phyloP scores from a whole-genome alignment of 2,888 invertebrate species.

The Tupiocoris notatus region DNA sequence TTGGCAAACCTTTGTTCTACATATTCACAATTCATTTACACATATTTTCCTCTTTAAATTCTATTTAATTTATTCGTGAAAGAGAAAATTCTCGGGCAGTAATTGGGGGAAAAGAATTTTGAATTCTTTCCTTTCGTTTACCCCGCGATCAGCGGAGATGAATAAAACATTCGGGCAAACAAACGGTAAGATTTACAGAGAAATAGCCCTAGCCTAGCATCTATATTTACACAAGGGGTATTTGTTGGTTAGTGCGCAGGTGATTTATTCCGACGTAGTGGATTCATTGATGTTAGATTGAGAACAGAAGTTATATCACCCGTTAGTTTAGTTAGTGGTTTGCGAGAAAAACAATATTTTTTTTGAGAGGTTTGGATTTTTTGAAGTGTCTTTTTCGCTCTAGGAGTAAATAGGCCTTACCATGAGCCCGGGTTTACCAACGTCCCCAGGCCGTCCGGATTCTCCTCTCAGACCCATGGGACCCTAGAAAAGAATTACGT shows the following conservation, averaged over 20 bases:
- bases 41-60: not conserved
- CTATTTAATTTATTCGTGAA: not conserved
- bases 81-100: not conserved
- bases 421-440: constrained; percentile 73
- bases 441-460: constrained; percentile 67
- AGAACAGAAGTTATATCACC: constrained; percentile 34
- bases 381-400: constrained; percentile 31
- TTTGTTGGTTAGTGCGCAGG: constrained; percentile 29
- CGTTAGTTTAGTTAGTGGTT: constrained; percentile 39
- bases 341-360: constrained; percentile 4
- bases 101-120: too few species aligned
- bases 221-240: constrained; percentile 40
- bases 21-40: constrained; percentile 40
- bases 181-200: not conserved
- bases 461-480: constrained; percentile 79
- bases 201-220: constrained; percentile 39
- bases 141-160: too few species aligned
- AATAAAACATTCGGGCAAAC: not conserved
- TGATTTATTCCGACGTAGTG: constrained; percentile 12
- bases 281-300: constrained; percentile 20
- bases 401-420: constrained; percentile 61
- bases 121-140: too few species aligned
- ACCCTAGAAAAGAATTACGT: constrained; percentile 61
- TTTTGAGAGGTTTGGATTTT: constrained; percentile 4
- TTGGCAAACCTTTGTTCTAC: constrained; percentile 30